phyloP scores from a whole-genome alignment of 2,888 invertebrate genomes.

The Cetonia aurata region DNA sequence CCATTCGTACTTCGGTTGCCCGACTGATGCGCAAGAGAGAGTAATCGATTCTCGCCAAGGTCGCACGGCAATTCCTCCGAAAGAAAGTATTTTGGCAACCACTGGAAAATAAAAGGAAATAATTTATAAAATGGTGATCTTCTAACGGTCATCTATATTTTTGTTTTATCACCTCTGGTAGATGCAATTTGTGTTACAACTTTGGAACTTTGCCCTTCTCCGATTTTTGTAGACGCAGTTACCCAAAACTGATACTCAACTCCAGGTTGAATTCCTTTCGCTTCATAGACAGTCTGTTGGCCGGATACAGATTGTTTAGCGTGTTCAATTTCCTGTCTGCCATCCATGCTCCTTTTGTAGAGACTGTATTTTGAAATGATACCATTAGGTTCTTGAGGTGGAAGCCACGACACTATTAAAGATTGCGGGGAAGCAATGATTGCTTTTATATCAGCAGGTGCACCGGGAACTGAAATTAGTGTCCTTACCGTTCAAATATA shows the following conservation, averaged over 20 bases:
- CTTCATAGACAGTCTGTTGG: slow-evolving; percentile 75
- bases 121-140: slow-evolving; percentile 2
- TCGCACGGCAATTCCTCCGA: slow-evolving; percentile 75
- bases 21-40: slow-evolving; percentile 76
- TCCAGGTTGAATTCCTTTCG: slow-evolving; percentile 76
- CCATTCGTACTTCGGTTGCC: slow-evolving; percentile 77
- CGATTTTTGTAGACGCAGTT: slow-evolving; percentile 81
- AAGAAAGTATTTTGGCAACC: slow-evolving; percentile 79
- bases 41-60: slow-evolving; percentile 78
- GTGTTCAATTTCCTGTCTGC: slow-evolving; percentile 77
- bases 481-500: background rate
- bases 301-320: slow-evolving; percentile 76
- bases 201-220: slow-evolving; percentile 81
- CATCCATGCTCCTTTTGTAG: slow-evolving; percentile 77
- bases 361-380: slow-evolving; percentile 81
- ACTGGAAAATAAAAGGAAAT: slow-evolving; percentile 61
- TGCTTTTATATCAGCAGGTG: slow-evolving; percentile 84
- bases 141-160: background rate
- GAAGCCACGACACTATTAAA: slow-evolving; percentile 82
- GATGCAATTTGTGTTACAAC: slow-evolving; percentile 77
- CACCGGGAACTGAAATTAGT: slow-evolving; percentile 75
- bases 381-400: slow-evolving; percentile 82
- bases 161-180: slow-evolving; percentile 67
- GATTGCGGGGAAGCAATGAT: slow-evolving; percentile 81
- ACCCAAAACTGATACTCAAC: slow-evolving; percentile 86